Conservation (phyloP, 2,888 invertebrate species). For the Paralinhomoeus sp. region DNA sequence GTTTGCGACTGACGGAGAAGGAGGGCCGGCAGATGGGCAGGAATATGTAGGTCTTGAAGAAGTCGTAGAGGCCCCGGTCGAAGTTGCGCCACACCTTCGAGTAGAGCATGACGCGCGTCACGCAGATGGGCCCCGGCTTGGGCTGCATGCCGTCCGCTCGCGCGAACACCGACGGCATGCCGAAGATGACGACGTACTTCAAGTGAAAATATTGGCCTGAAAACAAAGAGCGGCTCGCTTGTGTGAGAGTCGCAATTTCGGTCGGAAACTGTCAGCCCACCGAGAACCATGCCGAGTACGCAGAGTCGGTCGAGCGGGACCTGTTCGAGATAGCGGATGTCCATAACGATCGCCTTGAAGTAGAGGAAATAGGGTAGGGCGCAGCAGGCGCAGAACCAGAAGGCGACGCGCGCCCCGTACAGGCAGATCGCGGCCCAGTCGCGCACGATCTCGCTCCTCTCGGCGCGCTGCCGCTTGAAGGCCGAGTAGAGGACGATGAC, state of each 20-base stretch:
- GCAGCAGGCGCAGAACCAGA: constrained; percentile 26
- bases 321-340: constrained; percentile 10
- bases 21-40: constrained; percentile 29
- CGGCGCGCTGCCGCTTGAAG: constrained; percentile 14
- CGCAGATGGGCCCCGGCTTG: constrained; percentile 27
- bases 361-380: constrained; percentile 27
- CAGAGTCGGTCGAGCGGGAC: background rate
- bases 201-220: constrained; percentile 30
- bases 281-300: background rate
- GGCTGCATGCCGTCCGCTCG: constrained; percentile 28
- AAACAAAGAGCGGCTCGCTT: too few species aligned
- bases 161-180: constrained; percentile 27
- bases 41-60: constrained; percentile 32
- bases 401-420: constrained; percentile 18
- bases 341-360: constrained; percentile 25
- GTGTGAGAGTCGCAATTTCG: too few species aligned
- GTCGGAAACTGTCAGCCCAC: too few species aligned
- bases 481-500: constrained; percentile 26
- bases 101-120: constrained; percentile 29
- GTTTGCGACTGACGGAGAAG: constrained; percentile 23
- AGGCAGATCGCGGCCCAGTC: constrained; percentile 10
- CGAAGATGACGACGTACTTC: constrained; percentile 32
- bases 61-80: constrained; percentile 30
- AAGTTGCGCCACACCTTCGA: constrained; percentile 32
- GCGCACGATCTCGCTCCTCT: constrained; percentile 8